Conservation (phyloP, 2,888 invertebrate species). For the Watsonalla binaria region DNA sequence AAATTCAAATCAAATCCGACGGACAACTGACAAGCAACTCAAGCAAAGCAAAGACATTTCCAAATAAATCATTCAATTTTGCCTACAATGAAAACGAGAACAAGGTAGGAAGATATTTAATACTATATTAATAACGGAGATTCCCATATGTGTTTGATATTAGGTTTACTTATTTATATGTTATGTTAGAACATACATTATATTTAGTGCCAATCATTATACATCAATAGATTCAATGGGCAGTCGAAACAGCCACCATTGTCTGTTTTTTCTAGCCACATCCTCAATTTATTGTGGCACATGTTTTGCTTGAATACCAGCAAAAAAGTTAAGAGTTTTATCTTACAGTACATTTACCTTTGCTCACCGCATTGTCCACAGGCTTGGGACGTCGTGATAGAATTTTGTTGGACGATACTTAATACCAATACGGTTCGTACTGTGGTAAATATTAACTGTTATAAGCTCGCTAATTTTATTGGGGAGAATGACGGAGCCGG, state of each 20-base stretch:
- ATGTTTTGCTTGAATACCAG: slow-evolving; percentile 69
- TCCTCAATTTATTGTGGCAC: slow-evolving; percentile 73
- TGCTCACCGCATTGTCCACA: slow-evolving; percentile 39
- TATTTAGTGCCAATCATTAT: too few relatives aligned
- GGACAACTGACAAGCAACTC: too few relatives aligned
- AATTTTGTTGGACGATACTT: slow-evolving; percentile 23
- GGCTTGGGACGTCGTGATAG: slow-evolving; percentile 27
- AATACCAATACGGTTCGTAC: slow-evolving; percentile 16
- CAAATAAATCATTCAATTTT: too few relatives aligned
- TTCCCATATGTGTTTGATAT: too few relatives aligned
- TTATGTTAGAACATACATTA: too few relatives aligned
- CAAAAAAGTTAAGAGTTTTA: slow-evolving; percentile 54
- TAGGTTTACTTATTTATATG: too few relatives aligned
- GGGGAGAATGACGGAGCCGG: slow-evolving; percentile 43
- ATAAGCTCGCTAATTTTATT: slow-evolving; percentile 14
- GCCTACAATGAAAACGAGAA: too few relatives aligned
- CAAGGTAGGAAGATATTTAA: too few relatives aligned
- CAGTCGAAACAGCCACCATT: slow-evolving; percentile 44
- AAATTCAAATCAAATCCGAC: too few relatives aligned
- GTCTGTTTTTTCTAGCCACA: slow-evolving; percentile 75
- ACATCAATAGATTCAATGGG: neutral
- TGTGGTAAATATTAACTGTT: slow-evolving; percentile 27
- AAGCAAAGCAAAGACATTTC: too few relatives aligned
- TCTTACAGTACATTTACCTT: slow-evolving; percentile 51
- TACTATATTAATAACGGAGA: too few relatives aligned